Conservation (phyloP, 2,113 vertebrate genomes). For the Catharus minimus region DNA sequence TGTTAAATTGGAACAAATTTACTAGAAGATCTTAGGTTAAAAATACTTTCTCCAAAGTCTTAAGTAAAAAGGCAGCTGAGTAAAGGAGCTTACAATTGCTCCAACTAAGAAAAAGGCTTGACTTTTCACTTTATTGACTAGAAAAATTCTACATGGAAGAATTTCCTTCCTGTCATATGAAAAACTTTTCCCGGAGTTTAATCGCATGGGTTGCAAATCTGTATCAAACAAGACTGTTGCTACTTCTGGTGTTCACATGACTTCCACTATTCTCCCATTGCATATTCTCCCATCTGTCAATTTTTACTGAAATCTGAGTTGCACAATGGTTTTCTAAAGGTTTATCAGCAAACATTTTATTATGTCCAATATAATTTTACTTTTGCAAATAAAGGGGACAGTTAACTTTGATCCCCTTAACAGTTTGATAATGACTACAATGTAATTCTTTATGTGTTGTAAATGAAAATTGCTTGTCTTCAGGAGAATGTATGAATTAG, state of each 20-base stretch:
- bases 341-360: not conserved
- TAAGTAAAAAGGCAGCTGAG: not conserved
- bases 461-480: not conserved
- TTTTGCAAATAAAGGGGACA: not conserved
- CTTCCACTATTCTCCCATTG: not conserved
- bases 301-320: not conserved
- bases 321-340: not conserved
- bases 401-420: not conserved
- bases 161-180: not conserved
- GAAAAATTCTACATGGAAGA: not conserved
- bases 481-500: not conserved
- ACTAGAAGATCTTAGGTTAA: not conserved
- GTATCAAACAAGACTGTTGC: not conserved
- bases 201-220: not conserved
- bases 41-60: not conserved
- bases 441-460: not conserved
- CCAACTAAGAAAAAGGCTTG: not conserved
- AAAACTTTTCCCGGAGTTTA: not conserved
- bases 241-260: not conserved
- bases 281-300: not conserved
- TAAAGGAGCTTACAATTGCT: not conserved
- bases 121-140: not conserved
- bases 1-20: not conserved
- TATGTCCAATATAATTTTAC: not conserved
- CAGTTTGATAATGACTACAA: not conserved